These are phyloP conservation scores for Pterobdella sp. DNA, from an alignment of 2,888 invertebrate species.

Conservation along the genomic window DNA sequence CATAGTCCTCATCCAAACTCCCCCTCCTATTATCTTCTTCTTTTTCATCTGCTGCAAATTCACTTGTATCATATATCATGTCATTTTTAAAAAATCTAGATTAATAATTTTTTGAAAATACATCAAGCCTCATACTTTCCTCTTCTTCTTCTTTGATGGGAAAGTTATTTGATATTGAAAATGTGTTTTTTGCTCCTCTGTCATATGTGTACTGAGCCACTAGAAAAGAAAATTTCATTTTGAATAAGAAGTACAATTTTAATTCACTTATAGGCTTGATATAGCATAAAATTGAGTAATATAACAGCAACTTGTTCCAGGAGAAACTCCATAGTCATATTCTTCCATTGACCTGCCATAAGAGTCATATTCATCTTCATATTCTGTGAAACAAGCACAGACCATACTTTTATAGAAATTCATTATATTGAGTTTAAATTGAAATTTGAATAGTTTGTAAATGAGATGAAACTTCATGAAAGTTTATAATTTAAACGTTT, in stretches of 20 bases:
- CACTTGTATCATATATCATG: too few species aligned
- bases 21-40: too few species aligned
- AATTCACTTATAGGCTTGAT: background rate
- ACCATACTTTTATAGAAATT: too few species aligned
- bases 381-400: conserved; percentile 63
- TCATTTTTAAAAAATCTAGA: too few species aligned
- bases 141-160: background rate
- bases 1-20: too few species aligned
- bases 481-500: too few species aligned
- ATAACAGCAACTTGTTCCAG: conserved; percentile 61
- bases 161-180: background rate
- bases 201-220: conserved; percentile 25
- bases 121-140: background rate
- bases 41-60: too few species aligned
- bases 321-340: conserved; percentile 83
- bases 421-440: too few species aligned
- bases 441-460: too few species aligned
- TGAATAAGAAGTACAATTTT: background rate
- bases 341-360: conserved; percentile 91
- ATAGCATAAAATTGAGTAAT: background rate
- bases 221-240: background rate
- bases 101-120: background rate
- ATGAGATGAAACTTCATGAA: too few species aligned
- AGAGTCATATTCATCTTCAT: conserved; percentile 78
- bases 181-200: background rate